Percentiles rank a stretch among this genome's conserved stretches.
Evolutionary conservation across 92 coral and sea anemone genomes (phyloP).

Genomic region (Paragorgia papillata): DNA sequence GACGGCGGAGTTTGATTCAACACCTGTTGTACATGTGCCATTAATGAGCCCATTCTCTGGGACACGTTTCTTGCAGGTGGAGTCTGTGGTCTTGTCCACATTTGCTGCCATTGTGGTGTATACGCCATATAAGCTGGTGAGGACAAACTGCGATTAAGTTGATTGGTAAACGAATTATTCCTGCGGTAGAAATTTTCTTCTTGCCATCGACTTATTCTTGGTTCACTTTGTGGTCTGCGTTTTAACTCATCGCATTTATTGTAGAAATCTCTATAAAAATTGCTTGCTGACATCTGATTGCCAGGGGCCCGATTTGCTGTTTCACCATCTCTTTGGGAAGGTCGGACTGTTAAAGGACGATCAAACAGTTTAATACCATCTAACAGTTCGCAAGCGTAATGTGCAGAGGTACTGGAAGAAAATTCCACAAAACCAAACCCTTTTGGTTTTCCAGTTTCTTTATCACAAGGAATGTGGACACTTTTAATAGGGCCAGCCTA

Average conservation of each 20-base stretch:
- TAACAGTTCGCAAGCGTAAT: constrained; percentile 73
- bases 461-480: constrained; percentile 86
- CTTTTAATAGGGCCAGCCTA: constrained; percentile 92
- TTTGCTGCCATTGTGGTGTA: constrained; percentile 46
- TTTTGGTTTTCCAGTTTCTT: constrained; percentile 74
- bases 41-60: too few species aligned
- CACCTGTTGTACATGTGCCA: too few species aligned
- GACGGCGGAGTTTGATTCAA: too few species aligned
- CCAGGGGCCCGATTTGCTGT: constrained; percentile 28
- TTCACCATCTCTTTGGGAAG: constrained; percentile 18
- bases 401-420: constrained; percentile 71
- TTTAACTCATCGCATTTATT: constrained; percentile 4
- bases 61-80: too few species aligned
- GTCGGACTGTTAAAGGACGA: constrained; percentile 65
- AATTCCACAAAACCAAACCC: constrained; percentile 84
- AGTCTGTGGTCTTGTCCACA: constrained; percentile 18
- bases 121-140: constrained; percentile 3
- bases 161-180: constrained; percentile 10
- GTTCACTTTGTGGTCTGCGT: constrained; percentile 45
- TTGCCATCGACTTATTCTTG: constrained; percentile 19
- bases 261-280: constrained; percentile 34
- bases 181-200: background rate
- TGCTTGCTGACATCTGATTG: constrained; percentile 9
- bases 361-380: constrained; percentile 83
- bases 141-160: constrained; percentile 10